Conservation (phyloP, 2,797 vertebrate species). For the Phoxinus dragarum region DNA sequence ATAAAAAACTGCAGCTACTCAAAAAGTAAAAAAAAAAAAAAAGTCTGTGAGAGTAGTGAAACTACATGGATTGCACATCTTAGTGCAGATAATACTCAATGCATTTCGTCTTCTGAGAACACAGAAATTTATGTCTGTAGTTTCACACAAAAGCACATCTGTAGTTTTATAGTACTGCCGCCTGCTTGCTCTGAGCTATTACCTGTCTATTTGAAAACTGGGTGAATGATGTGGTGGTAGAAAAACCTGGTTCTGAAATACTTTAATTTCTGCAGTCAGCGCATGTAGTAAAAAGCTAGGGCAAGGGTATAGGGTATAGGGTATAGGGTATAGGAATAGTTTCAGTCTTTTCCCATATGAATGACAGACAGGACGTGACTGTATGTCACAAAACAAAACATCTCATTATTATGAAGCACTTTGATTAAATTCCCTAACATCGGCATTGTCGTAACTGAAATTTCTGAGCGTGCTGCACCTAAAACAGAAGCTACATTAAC, state of each 20-base stretch:
- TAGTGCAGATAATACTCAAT: slow-evolving; percentile 2
- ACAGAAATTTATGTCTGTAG: not conserved
- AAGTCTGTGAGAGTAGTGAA: not conserved
- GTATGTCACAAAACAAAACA: slow-evolving; percentile 23
- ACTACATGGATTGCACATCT: not conserved
- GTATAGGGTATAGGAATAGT: not conserved
- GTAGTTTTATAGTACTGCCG: slow-evolving; percentile 11
- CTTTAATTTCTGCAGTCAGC: slow-evolving; percentile 26
- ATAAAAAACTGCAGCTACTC: not conserved
- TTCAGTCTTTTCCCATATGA: not conserved
- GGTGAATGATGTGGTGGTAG: not conserved
- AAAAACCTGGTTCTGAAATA: not conserved
- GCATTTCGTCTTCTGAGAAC: not conserved
- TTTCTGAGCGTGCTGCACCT: not conserved
- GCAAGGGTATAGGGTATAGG: not conserved
- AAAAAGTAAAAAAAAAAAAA: slow-evolving; percentile 11
- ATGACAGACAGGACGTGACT: not conserved
- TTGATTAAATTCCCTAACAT: slow-evolving; percentile 24
- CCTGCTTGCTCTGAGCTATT: not conserved
- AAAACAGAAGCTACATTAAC: slow-evolving; percentile 42
- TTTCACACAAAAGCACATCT: slow-evolving; percentile 32
- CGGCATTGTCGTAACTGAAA: not conserved
- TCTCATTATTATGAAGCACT: not conserved
- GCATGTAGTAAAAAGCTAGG: slow-evolving; percentile 4
- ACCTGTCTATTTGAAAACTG: slow-evolving; percentile 23